A percentile compares a stretch with the other conserved stretches of the same genome.
Evolutionary conservation across 2,113 vertebrate genomes (phyloP).

Genomic region (Bos indicus): DNA sequence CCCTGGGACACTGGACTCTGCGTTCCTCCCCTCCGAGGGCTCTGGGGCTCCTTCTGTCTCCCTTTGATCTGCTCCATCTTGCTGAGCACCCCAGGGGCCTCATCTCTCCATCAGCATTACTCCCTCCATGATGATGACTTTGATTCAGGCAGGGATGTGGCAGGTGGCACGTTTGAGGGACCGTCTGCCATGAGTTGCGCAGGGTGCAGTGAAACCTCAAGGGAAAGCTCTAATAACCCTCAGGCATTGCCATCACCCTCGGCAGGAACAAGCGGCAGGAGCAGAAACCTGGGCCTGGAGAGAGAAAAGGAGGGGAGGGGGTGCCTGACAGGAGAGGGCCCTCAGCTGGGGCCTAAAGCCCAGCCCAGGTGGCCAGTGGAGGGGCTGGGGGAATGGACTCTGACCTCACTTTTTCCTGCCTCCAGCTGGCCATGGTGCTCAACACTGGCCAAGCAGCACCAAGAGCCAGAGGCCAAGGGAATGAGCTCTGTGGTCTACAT

Average conservation of each 20-base stretch:
- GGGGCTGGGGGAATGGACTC: no score
- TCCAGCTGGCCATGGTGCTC: not conserved
- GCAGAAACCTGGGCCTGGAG: not conserved
- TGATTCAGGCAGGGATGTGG: not conserved
- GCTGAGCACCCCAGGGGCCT: not conserved
- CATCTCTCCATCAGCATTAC: no score
- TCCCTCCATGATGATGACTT: not conserved
- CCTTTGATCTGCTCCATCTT: not conserved
- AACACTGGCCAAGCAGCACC: rapidly evolving
- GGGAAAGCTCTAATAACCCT: not conserved
- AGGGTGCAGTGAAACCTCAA: rapidly evolving
- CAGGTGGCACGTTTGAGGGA: not conserved
- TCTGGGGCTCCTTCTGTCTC: not conserved
- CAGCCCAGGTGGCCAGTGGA: not conserved
- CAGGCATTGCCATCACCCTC: not conserved
- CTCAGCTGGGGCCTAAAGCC: not conserved
- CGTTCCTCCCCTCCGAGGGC: rapidly evolving
- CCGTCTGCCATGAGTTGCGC: rapidly evolving
- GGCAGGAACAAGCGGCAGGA: not conserved
- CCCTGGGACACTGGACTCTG: no score
- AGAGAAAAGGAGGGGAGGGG: not conserved
- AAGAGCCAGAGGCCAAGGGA: not conserved
- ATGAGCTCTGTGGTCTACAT: rapidly evolving
- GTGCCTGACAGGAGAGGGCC: not conserved
- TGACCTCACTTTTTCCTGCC: not conserved